A percentile compares a stretch with the other conserved stretches of the same genome.
phyloP scores from a whole-genome alignment of 2,797 vertebrate species.

The Tenualosa ilisha region DNA sequence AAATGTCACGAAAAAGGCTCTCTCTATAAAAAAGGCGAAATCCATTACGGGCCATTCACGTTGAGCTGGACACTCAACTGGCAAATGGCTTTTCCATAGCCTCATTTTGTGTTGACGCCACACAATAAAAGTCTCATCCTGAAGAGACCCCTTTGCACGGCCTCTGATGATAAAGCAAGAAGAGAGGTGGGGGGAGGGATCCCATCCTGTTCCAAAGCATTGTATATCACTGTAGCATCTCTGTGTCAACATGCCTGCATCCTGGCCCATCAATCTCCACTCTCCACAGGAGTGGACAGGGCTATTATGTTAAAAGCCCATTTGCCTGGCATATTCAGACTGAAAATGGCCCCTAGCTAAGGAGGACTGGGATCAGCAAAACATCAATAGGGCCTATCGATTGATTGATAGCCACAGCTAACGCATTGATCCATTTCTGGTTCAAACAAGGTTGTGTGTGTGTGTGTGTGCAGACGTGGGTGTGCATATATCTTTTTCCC shows the following conservation, averaged over 20 bases:
- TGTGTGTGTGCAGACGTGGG: not conserved
- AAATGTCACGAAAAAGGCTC: not conserved
- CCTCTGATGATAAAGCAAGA: constrained; percentile 31
- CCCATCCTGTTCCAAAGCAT: not conserved
- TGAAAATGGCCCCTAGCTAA: constrained; percentile 57
- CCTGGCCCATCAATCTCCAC: constrained; percentile 61
- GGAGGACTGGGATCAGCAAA: constrained; percentile 28
- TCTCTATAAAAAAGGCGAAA: not conserved
- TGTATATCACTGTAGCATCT: constrained; percentile 31
- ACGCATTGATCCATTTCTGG: constrained; percentile 63
- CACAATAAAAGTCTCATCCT: constrained; percentile 19
- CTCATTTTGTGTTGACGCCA: constrained; percentile 22
- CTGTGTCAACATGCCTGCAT: constrained; percentile 31
- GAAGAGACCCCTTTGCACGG: not conserved
- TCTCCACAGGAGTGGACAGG: constrained; percentile 59
- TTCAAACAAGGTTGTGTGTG: constrained; percentile 61
- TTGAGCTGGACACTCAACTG: constrained; percentile 9
- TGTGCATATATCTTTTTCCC: not conserved
- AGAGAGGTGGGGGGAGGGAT: not conserved
- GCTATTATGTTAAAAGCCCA: constrained; percentile 70
- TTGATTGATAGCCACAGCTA: constrained; percentile 65
- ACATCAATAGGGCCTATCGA: constrained; percentile 68
- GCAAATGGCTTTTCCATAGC: constrained; percentile 20
- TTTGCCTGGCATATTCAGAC: constrained; percentile 61
- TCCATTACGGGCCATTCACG: not conserved